Base-by-base conservation (phyloP, 2,888 invertebrate genomes). In the Pherbina coryleti region DNA sequence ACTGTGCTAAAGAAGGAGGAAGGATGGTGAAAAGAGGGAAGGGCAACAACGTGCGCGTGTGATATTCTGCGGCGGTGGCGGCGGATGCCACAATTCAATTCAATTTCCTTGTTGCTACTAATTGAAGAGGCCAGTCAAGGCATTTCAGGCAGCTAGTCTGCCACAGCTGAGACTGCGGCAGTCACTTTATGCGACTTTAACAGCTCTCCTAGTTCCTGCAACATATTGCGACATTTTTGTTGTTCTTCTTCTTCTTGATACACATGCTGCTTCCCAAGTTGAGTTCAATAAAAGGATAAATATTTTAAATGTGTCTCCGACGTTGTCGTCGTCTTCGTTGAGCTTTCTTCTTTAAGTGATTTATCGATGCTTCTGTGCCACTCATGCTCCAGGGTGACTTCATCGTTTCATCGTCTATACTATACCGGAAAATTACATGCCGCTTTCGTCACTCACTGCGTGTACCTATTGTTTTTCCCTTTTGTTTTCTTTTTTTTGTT, bases 31-130 rank as follows among this genome's bases (percentile, higher is more conserved):
- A n/a, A 11, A 49, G 44, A 11, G 9, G 19, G 7, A 14, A 0
- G 11, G 22, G 22, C 11, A 19, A 11, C 34, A 19, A 7, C 9
- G 44, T 34, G 44, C 37, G 34, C 19, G 17, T 28, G 2, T n/a
- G 25, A 34, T 37, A 34, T 9, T 0, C 19, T 31, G 70, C 25
- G 22, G 4, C 9, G 57, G 31, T 3, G 57, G 31, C 11, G 28
- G 57, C 64, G 64, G 74, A 74, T 66, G 64, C 64, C 44, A 53
- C 64, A 74, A 49, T 74, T 49, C 74, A 64, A 74, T 74, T 31
- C 19, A 64, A 74, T 74, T 74, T 74, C 64, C 64, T 53, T 51
- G 64, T 74, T 57, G n/a, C 28, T 49, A 60, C 34, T 44, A 64
- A 31, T 66, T 73, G 62, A 62, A 64, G 49, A 73, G 55, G 49